phyloP scores from a whole-genome alignment of 2,797 vertebrate species.

The Leptodactylus fallax region DNA sequence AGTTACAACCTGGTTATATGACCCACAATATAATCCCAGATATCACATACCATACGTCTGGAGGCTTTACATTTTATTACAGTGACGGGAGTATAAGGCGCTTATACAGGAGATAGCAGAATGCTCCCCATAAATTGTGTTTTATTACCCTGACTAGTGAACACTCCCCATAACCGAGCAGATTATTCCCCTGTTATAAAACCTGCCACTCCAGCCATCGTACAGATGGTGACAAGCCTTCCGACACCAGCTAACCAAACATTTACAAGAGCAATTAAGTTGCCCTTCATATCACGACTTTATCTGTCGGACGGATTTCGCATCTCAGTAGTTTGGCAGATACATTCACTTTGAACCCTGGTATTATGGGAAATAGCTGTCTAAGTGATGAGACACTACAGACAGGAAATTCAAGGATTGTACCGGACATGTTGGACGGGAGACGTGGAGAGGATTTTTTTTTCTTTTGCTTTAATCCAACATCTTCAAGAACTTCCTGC shows the following conservation, averaged over 20 bases:
- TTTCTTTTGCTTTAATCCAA: conserved; percentile 26
- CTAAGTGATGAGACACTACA: not conserved
- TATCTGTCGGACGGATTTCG: not conserved
- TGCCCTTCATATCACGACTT: not conserved
- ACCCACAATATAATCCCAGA: not conserved
- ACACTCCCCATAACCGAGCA: not conserved
- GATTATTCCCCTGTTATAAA: conserved; percentile 20
- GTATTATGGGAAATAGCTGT: not conserved
- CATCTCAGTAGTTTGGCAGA: not conserved
- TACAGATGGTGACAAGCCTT: conserved; percentile 14
- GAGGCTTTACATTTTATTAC: not conserved
- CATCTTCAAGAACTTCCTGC: conserved; percentile 5
- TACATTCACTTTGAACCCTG: conserved; percentile 3
- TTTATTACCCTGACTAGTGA: conserved; percentile 18
- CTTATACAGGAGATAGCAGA: not conserved
- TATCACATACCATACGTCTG: not conserved
- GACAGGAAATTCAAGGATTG: conserved; percentile 35
- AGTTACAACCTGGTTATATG: not conserved
- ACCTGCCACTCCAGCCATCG: conserved; percentile 38
- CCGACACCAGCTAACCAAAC: conserved; percentile 35
- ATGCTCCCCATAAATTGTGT: not conserved
- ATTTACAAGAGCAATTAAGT: conserved; percentile 20
- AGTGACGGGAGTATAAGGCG: not conserved
- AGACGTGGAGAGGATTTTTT: not conserved
- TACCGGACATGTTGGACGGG: not conserved